Evolutionary conservation across 2,113 vertebrate genomes (phyloP), one percentile per base, ranked within the genome.

Genomic region (Serilophus lunatus): DNA sequence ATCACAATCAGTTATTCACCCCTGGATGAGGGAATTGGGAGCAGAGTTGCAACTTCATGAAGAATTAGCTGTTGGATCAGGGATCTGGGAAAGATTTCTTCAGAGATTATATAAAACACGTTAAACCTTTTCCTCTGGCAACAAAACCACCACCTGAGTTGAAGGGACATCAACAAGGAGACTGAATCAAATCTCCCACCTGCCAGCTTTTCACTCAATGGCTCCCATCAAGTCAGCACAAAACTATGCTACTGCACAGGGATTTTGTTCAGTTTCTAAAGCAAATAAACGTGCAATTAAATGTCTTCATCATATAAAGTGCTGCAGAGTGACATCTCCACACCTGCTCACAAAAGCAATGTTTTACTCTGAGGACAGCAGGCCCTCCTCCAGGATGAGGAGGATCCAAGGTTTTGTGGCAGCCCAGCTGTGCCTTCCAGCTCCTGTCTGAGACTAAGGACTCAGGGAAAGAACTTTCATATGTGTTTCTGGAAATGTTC

Each of bases 71-170:
- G 18, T 56, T 95, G 70, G 45, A 70, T n/a, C 66, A 38, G 13
- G 33, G 42, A 74, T 84, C 38, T 35, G 51, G 63, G 75, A 70
- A 83, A 81, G n/a, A 60, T 82, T 84, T 87, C 26, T 68, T 56
- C n/a, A 72, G 75, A 56, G 74, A 64, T 84, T 89, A 64, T 53
- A 79, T 60, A 79, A 89, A 68, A 59, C 20, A 71, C 24, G 47
- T 79, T 31, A 71, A 68, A n/a, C 54, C 35, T 92, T 96, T 96
- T 87, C 56, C n/a, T 82, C 72, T 85, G 80, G 93, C 90, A 94
- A 50, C 9, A 84, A 54, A 95, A 91, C 75, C 72, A 81, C 22
- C 47, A 75, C 57, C 78, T 79, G 78, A 76, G 49, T 49, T 54
- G 36, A 89, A 93, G 33, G 44, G 44, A 49, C 29, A 92, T 68